Base-by-base conservation (phyloP, 2,888 invertebrate species). In the Malthinus flaveolus region DNA sequence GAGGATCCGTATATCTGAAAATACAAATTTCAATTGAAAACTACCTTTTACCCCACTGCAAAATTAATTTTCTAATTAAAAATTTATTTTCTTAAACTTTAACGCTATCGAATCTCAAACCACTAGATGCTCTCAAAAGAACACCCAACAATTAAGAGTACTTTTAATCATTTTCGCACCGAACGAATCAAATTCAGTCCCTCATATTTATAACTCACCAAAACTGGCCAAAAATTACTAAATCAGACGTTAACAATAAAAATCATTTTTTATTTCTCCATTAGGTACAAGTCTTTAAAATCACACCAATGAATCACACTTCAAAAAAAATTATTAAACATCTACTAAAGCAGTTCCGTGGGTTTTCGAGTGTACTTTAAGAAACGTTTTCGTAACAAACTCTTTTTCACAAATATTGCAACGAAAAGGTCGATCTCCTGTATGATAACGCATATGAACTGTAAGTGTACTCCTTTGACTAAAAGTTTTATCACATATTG, bases 351-450 rank as follows among this genome's bases (percentile, higher is more conserved):
- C 58, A 42, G 54, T 55, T n/a, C 62, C 63, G 12, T 66, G 66
- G 1, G 55, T 56, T 51, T 68, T 68, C 3, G 56, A 49, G 56
- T 69, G 69, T n/a, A 48, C 54, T 12, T 57, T 57, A n/a, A 69
- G 56, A 15, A 61, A 57, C 3, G 62, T 65, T 51, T 63, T 68
- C 1, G 68, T 66, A 45, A 66, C 61, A 46, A 68, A 70, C 11
- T 51, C 51, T 37, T 69, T 68, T 10, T 66, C 66, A 48, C 70
- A 70, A 12, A 63, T 53, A 23, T 59, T 54, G 37, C 69, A 70
- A 56, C 81, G 81, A 75, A 83, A 82, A 44, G 84, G 69, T 45
- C 65, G 53, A 44, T 68, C 66, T 5, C 70, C 69, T 9, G 98
- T 99, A 77, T 66, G 68, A 1, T 62, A 65, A 23, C 74, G 62